These are phyloP conservation scores for Zingel zingel DNA, from an alignment of 2,113 vertebrate genomes.

Conservation along the genomic window DNA sequence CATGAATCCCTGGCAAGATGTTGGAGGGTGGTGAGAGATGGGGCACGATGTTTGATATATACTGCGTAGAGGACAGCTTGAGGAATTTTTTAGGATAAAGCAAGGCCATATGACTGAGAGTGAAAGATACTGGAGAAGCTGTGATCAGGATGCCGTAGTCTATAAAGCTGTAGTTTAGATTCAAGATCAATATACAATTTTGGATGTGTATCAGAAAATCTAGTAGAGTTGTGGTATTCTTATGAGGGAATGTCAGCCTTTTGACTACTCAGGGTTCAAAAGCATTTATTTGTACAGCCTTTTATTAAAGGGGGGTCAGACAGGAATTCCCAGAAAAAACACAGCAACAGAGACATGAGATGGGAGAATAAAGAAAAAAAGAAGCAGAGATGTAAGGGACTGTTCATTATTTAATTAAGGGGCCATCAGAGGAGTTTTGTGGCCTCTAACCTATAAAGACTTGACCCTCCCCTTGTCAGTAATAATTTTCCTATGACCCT, in stretches of 20 bases:
- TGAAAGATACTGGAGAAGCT: background rate
- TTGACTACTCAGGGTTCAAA: background rate
- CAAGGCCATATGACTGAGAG: background rate
- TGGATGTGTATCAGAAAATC: background rate
- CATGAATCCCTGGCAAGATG: constrained; percentile 16
- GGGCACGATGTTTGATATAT: background rate
- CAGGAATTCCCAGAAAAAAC: constrained; percentile 21
- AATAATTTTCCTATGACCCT: too few species aligned
- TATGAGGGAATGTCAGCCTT: background rate
- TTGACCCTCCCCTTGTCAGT: too few species aligned
- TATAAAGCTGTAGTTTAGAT: background rate
- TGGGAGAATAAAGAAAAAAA: background rate
- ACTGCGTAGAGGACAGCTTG: background rate
- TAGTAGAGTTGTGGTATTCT: background rate
- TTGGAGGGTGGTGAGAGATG: constrained; percentile 6
- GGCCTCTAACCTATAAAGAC: too few species aligned
- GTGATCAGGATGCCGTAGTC: background rate
- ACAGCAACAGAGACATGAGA: constrained; percentile 1
- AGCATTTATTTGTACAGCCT: background rate
- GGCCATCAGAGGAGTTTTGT: too few species aligned
- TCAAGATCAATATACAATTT: background rate
- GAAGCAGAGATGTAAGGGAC: background rate
- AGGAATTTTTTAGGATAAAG: constrained; percentile 15
- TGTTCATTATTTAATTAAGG: too few species aligned
- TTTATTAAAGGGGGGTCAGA: constrained; percentile 1